phyloP scores from a whole-genome alignment of 2,113 vertebrate genomes.

The Tupaia chinensis region DNA sequence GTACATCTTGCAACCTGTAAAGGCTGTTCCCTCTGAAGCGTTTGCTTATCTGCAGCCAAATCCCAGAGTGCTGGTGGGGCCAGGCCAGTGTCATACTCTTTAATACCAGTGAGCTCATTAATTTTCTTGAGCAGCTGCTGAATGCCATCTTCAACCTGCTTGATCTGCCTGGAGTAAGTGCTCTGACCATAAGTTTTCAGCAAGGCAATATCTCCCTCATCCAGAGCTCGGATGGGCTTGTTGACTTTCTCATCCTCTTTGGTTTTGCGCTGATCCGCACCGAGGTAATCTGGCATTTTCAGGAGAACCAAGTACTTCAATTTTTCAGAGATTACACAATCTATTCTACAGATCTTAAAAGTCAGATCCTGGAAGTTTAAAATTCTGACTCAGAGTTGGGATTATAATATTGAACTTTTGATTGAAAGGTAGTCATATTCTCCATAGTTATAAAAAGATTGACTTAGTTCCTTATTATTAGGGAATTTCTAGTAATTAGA shows the following conservation, averaged over 20 bases:
- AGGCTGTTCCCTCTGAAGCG: constrained; percentile 98
- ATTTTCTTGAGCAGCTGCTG: constrained; percentile 99
- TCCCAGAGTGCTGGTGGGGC: constrained; percentile 99
- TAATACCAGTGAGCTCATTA: constrained; percentile 99
- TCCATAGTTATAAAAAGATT: background rate
- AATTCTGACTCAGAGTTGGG: background rate
- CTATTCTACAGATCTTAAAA: background rate
- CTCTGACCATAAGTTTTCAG: constrained; percentile 93
- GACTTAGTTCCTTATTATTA: background rate
- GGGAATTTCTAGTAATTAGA: background rate
- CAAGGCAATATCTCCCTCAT: no score
- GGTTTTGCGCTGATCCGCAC: constrained; percentile 94
- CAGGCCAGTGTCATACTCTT: constrained; percentile 98
- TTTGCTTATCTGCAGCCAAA: constrained; percentile 98
- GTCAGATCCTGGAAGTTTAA: background rate
- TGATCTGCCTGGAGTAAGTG: constrained; percentile 98
- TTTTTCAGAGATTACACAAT: constrained; percentile 82
- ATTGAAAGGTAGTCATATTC: background rate
- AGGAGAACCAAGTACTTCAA: rapidly evolving
- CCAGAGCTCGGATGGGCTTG: constrained; percentile 93
- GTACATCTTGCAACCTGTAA: constrained; percentile 95
- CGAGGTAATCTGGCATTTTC: constrained; percentile 97
- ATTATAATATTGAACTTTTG: background rate
- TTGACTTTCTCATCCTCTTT: constrained; percentile 97
- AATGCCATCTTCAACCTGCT: constrained; percentile 99